Evolutionary conservation across 2,888 invertebrate species (phyloP), one percentile per base, ranked within the genome.

Genomic region (Chydorus sphaericus): DNA sequence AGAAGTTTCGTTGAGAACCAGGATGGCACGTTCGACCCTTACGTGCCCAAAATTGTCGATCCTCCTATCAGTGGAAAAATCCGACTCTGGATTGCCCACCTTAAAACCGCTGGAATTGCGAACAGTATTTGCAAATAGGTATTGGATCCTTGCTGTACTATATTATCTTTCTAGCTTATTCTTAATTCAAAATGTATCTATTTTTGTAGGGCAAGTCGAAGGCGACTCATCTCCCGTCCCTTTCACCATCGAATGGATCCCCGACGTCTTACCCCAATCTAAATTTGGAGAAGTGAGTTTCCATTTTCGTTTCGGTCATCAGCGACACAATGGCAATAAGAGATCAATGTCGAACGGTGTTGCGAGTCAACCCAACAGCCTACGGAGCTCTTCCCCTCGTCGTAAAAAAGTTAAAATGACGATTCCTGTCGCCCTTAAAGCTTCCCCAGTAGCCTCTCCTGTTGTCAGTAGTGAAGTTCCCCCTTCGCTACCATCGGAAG

Each of bases 211-310:
- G 20, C 26, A 6, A 14, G 14, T 28, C 4, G 44, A 44, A 4
- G 44, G 23, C 18, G 44, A 44, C 11, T 18, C 23, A 26, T 44
- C 44, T 4, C n/a, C n/a, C n/a, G 14, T 14, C 11, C 81, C 79
- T 18, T 80, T 86, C 65, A 71, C 80, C 29, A 78, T 87, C 44
- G 82, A 84, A 66, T 87, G 86, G 86, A 80, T 80, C 58, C 83
- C 85, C 1, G 80, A 82, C 65, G 77, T 83, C 55, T 71, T 82
- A 54, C 81, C 81, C 6, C 71, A 76, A 60, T 80, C 80, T 33
- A 77, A 79, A 62, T 79, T 84, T 60, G 86, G 86, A 7, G 81
- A 85, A 65, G 70, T 87, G 57, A 74, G 79, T 59, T 74, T 87
- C 55, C 77, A 77, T 61, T 85, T 84, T 66, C 79, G 82, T 65